These are phyloP conservation scores for Ondatra zibethicus DNA, from an alignment of 2,113 vertebrate genomes.

Conservation along the genomic window DNA sequence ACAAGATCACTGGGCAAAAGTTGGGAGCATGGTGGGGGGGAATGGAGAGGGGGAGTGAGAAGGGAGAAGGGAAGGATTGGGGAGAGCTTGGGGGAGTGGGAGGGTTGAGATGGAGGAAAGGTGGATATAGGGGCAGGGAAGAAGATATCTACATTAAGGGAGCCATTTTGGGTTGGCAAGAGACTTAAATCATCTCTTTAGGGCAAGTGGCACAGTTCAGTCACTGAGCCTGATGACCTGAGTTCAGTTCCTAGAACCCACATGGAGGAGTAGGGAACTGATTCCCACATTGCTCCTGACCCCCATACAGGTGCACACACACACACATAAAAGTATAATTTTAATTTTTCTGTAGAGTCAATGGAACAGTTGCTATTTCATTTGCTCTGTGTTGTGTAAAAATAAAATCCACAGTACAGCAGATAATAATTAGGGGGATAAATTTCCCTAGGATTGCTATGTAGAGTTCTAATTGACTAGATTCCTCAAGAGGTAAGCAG, in stretches of 20 bases:
- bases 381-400: background rate
- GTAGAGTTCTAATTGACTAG: background rate
- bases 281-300: background rate
- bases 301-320: background rate
- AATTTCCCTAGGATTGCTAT: background rate
- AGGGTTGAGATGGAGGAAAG: too few relatives aligned
- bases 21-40: too few relatives aligned
- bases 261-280: background rate
- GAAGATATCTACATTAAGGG: too few relatives aligned
- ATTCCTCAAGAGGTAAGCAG: background rate
- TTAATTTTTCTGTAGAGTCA: background rate
- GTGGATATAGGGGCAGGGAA: too few relatives aligned
- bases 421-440: conserved; percentile 44
- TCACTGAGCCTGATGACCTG: background rate
- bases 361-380: background rate
- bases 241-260: background rate
- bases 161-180: too few relatives aligned
- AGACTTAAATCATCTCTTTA: conserved; percentile 49
- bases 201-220: background rate
- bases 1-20: too few relatives aligned
- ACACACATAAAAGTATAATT: background rate
- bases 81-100: too few relatives aligned
- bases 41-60: too few relatives aligned
- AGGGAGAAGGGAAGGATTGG: too few relatives aligned
- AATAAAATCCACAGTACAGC: background rate